Base-by-base conservation (phyloP, 1,140 invertebrate genomes). In the Bombus breviceps region DNA sequence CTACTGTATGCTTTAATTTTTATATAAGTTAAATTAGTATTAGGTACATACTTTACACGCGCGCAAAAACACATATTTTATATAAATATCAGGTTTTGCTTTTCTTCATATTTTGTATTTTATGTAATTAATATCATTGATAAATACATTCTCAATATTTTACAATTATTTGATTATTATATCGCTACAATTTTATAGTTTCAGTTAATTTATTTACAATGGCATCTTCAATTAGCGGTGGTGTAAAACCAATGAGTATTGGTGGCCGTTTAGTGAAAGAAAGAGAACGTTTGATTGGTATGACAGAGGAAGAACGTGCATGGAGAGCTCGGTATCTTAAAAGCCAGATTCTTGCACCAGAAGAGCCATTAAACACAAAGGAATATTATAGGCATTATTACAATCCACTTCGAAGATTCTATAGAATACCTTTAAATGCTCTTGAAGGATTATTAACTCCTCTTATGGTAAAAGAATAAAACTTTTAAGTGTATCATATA, bases 241-340 rank as follows among this genome's bases (percentile, higher is more conserved):
- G 34, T 41, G 41, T 72, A 37, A 96, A 96, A 92, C 96, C 97
- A 57, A 97, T 98, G 96, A 89, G 94, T 81, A 97, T 99, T 89
- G 95, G 96, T 84, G 97, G 98, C 3, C 97, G 98, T 80, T 96
- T 97, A 94, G 96, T 95, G 32, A 93, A 93, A 1, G 97, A 98
- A 95, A 96, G 98, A 86, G 97, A 98, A 95, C 96, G 98, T 93
- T 95, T 97, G 39, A 91, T 97, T 74, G 98, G 98, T 81, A 98
- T 98, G 98, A 97, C 97, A 12, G 95, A 97, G 92, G 97, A 96
- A n/a, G 98, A 98, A 95, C 96, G 98, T 89, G 96, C 96, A 71
- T 98, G 97, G 96, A 96, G 98, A 83, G 97, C 97, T 88, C 96
- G 98, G 93, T 99, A 97, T 97, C 88, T 98, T 2, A 97, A 98